Base-by-base conservation (phyloP, 2,113 vertebrate species). In the Apodemus speciosus region DNA sequence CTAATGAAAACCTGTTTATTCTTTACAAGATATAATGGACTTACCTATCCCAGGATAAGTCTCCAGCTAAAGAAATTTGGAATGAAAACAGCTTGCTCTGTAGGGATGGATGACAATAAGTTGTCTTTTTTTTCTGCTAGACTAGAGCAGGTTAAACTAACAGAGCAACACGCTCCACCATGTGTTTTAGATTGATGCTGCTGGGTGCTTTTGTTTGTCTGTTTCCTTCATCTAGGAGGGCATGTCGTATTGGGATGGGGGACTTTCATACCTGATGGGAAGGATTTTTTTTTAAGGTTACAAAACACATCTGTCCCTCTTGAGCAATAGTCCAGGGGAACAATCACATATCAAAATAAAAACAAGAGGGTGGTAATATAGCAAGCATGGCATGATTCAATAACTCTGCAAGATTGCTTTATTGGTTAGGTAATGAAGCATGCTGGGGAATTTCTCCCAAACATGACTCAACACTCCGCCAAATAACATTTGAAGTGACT, bases 351-450 rank as follows among this genome's bases (percentile, higher is more conserved):
- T 49, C 20, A 77, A 96, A 97, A 97, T 97, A 93, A 97, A 96
- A 96, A 46, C 86, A 96, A 95, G 97, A 94, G 84, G 40, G 32
- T 69, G 77, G 93, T 91, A 95, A 93, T 95, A 79, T 32, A 94
- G 76, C 90, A 90, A 91, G 96, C 84, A 89, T 92, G 49, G 2
- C 94, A 71, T 97, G 97, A 97, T 96, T 97, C 97, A 96, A 30
- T 97, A 96, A 51, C 88, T 77, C 75, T 0, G 2, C 89, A 56
- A 94, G 79, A 87, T 91, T 95, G 98, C 96, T 97, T 93, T 98
- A 96, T 94, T 66, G 92, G 96, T 68, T 90, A 92, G 94, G 95
- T 97, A 96, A 98, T 97, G 98, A 97, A 96, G 97, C 97, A 38
- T 88, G 83, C 85, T 87, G 89, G 88, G 81, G 85, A 95, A 97